Evolutionary conservation across 2,797 vertebrate species (phyloP), one percentile per base, ranked within the genome.

Genomic region (Micrastur ruficollis): DNA sequence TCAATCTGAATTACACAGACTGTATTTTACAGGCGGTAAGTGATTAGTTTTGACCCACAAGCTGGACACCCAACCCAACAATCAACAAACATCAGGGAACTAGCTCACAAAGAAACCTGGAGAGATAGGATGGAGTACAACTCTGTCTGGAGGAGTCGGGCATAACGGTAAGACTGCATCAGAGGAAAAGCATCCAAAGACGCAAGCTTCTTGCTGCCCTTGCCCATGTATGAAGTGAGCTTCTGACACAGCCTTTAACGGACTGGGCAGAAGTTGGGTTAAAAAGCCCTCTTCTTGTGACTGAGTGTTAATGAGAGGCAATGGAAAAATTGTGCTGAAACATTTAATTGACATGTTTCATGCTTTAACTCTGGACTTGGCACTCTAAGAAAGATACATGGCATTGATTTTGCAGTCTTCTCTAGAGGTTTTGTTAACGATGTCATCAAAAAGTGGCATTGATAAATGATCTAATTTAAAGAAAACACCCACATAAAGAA

Each of bases 31-130:
- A 72, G n/a, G 40, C 58, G 81, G 25, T 26, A 36, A 50, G 31
- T 56, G 29, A 94, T 67, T 50, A 83, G 90, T 79, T 95, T 68
- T 90, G 94, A 83, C 46, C 52, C 63, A 79, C 21, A 56, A 83
- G 66, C 68, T 73, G 71, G 93, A 94, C 81, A 91, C 50, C 50
- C 85, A 95, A 89, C 73, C 70, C 95, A 72, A 87, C 47, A 79
- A 88, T 18, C 32, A 73, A n/a, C 5, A 81, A 73, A 70, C 29
- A 71, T 31, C 38, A 47, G 36, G 6, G 4, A 29, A 52, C 1
- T 4, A 38, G 49, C 21, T 76, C 85, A 94, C 59, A 91, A 90
- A 90, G 74, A 63, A 49, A 27, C 31, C 71, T 66, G 46, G 55
- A 76, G 40, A 78, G n/a, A 73, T 76, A 16, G 66, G 52, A 2